These are phyloP conservation scores for Drosophila atripex DNA, from an alignment of 2,888 invertebrate species.

Conservation along the genomic window DNA sequence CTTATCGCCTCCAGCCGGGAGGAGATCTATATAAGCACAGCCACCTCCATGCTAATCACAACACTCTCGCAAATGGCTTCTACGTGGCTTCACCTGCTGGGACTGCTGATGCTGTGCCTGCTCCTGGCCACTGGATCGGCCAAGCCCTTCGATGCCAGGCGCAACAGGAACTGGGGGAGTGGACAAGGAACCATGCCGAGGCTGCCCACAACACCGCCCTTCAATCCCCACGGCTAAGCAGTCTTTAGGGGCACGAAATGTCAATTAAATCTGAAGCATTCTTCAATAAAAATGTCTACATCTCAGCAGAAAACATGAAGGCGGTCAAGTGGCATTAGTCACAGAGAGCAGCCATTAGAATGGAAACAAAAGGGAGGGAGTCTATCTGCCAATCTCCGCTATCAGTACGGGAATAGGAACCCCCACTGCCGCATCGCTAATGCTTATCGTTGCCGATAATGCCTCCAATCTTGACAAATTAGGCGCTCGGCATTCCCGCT, in stretches of 20 bases:
- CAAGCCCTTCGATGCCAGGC: constrained; percentile 49
- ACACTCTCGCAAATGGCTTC: constrained; percentile 41
- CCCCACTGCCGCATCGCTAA: constrained; percentile 13
- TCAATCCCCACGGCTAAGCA: constrained; percentile 59
- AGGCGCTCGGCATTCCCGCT: constrained; percentile 38
- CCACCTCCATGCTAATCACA: constrained; percentile 1
- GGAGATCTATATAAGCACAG: constrained; percentile 40
- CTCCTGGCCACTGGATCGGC: constrained; percentile 21
- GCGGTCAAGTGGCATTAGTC: constrained; percentile 46
- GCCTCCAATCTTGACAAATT: constrained; percentile 44
- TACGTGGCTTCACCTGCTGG: constrained; percentile 44
- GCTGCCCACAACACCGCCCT: constrained; percentile 60
- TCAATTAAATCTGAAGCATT: constrained; percentile 59
- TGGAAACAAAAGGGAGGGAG: too few relatives aligned
- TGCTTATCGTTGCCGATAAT: constrained; percentile 32
- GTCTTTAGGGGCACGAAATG: constrained; percentile 24
- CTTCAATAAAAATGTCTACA: constrained; percentile 48
- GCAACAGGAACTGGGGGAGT: constrained; percentile 25
- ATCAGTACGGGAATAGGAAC: constrained; percentile 20
- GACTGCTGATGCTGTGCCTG: constrained; percentile 26
- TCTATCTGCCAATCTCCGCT: constrained; percentile 30
- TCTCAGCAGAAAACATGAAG: constrained; percentile 18
- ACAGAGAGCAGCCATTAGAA: not conserved
- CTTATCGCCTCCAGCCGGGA: constrained; percentile 9
- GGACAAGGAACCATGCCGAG: constrained; percentile 5